Base-by-base conservation (phyloP, 2,888 invertebrate genomes). In the Agonopterix heracliana region DNA sequence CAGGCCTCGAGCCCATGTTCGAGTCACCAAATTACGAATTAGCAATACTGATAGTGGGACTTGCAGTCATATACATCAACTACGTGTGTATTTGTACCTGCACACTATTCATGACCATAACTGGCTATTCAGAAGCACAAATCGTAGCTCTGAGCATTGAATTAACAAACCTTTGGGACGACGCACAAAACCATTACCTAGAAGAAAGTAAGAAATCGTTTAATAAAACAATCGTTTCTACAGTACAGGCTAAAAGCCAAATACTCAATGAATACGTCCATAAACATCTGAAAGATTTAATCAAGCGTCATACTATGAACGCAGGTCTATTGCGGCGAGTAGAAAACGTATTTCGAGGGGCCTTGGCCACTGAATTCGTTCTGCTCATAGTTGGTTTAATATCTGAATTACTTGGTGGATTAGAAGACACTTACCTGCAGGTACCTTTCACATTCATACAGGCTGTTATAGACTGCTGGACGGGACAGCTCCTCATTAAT, bases 11-110 rank as follows among this genome's bases (percentile, higher is more conserved):
- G 38, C 81, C 81, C 9, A 73, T 72, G 63, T 55, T 59, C 2
- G 66, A 75, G 47, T 61, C 74, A 5, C 80, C 81, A 1, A 74
- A 79, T 54, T 80, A 68, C 45, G 76, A 81, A 54, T 60, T 79
- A 47, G 69, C 72, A 0, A 60, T 59, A 8, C 14, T 56, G 1
- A 2, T 70, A 1, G 54, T 57, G 36, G 48, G 48, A 1, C 38
- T 60, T 0, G 59, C 58, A 9, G 14, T 44, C 9, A 1, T 44
- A 34, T 11, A 17, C 5, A 4, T 34, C 10, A n/a, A 3, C 10
- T 75, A 66, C 46, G 45, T 64, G 0, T 60, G 71, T 0, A 66
- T 70, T 0, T 73, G 62, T 48, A 61, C 75, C 5, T 68, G 70
- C 1, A 66, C 62, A 0, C 67, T 78, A 11, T 55, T 78, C 2